Conservation (phyloP, 2,113 vertebrate species). For the Zapornia atra region DNA sequence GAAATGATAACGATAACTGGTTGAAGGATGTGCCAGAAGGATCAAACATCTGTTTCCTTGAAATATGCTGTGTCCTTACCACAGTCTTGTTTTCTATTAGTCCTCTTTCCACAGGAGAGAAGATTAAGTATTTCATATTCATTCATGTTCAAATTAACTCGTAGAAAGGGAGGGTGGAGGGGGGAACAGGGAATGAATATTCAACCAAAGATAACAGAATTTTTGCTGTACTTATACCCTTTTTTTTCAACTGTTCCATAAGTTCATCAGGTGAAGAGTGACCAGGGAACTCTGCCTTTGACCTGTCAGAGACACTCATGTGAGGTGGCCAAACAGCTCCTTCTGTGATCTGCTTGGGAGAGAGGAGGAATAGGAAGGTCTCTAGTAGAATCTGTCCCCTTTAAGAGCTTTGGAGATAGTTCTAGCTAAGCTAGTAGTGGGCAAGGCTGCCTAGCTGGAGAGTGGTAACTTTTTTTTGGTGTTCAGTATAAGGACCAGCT, state of each 20-base stretch:
- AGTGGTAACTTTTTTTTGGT: background rate
- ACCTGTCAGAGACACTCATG: background rate
- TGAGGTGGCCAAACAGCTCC: background rate
- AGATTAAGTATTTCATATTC: background rate
- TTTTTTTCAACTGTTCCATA: background rate
- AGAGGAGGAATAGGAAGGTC: background rate
- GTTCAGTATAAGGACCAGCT: background rate
- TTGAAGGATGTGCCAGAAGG: background rate
- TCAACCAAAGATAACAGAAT: background rate
- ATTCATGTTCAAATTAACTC: background rate
- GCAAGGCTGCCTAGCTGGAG: background rate
- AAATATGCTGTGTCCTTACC: background rate
- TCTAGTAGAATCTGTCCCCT: background rate
- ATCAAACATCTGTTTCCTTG: conserved; percentile 56
- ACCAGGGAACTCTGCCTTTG: background rate
- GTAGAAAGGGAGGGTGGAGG: background rate
- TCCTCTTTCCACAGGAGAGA: background rate
- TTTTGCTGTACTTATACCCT: background rate
- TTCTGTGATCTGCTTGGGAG: background rate
- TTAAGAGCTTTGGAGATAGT: background rate
- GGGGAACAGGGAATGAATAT: background rate
- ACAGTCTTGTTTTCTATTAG: background rate
- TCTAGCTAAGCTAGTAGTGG: background rate
- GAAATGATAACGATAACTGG: background rate
- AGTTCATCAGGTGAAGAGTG: background rate